These are phyloP conservation scores for Portevinia maculata DNA, from an alignment of 2,888 invertebrate species.

Conservation along the genomic window DNA sequence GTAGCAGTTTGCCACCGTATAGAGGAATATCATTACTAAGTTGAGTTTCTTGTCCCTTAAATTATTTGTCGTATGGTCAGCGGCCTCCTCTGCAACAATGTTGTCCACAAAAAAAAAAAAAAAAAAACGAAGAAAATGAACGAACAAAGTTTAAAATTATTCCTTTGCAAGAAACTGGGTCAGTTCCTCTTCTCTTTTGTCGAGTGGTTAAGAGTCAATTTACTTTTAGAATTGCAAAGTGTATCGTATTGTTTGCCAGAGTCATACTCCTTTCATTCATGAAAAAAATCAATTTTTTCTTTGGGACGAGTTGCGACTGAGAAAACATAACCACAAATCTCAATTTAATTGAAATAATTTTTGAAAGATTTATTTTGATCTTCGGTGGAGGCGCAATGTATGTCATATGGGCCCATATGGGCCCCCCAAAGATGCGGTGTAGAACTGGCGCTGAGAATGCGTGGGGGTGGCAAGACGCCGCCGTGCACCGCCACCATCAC, in stretches of 20 bases:
- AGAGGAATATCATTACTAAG: too few species aligned
- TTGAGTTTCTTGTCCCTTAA: constrained; percentile 50
- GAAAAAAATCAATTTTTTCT: constrained; percentile 17
- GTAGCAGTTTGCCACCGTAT: constrained; percentile 20
- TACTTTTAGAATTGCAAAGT: constrained; percentile 49
- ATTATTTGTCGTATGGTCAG: constrained; percentile 39
- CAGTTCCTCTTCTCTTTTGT: constrained; percentile 38
- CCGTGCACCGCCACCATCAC: constrained; percentile 26
- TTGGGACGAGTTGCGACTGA: background rate
- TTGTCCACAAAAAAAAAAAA: constrained; percentile 15
- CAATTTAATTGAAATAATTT: constrained; percentile 72
- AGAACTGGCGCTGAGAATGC: constrained; percentile 31
- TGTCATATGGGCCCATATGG: constrained; percentile 17
- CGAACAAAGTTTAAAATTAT: constrained; percentile 32
- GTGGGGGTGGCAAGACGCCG: constrained; percentile 47
- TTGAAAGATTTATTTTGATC: constrained; percentile 66
- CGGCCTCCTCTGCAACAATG: constrained; percentile 41
- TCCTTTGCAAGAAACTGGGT: constrained; percentile 49
- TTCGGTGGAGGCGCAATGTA: background rate
- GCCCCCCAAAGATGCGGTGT: constrained; percentile 11
- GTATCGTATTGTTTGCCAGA: constrained; percentile 38
- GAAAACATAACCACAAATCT: constrained; percentile 56
- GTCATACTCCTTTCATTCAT: constrained; percentile 36
- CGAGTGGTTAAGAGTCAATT: constrained; percentile 52
- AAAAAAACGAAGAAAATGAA: constrained; percentile 38